Evolutionary conservation across 2,888 invertebrate species (phyloP), one percentile per base, ranked within the genome.

Genomic region (Cotesia congregata): DNA sequence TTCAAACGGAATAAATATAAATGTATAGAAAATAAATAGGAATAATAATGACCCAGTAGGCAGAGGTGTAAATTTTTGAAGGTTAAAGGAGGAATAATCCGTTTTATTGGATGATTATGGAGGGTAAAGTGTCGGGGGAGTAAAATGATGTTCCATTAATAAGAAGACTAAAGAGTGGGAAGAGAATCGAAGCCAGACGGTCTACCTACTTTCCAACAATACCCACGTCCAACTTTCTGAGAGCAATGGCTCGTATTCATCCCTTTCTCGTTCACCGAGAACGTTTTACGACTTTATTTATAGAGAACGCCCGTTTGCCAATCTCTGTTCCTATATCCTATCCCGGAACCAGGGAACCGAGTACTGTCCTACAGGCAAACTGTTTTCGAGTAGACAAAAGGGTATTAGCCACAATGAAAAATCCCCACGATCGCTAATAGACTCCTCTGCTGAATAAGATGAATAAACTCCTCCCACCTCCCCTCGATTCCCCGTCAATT

Each of bases 181-280:
- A 30, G 70, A 71, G 77, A 50, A 77, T 77, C 62, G 77, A 77
- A 74, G 77, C 77, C 77, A 77, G 77, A 77, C 77, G 77, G 77
- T 77, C 77, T 77, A 77, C 77, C 77, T 77, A 77, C 69, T 77
- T 77, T 77, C 61, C 74, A 74, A 77, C 74, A 74, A 77, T 74
- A 71, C 71, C 77, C 74, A 77, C 74, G 74, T 77, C 70, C 74
- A 77, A 77, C 77, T 77, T 77, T 77, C 70, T 61, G 74, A 70
- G 77, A 77, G 77, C 77, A 77, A 77, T 77, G 74, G 77, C 77
- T 77, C 74, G 77, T 77, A 74, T 77, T 77, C 77, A 77, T 77
- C 74, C 77, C 77, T 77, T 77, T 72, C 71, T 77, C 74, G 71
- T 77, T 71, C 74, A 70, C 71, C 60, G 70, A 74, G 61, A 77